Percentiles rank a stretch among this genome's conserved stretches.
Conservation (phyloP, 1,140 invertebrate genomes). For the Andrena cerasifolii region DNA sequence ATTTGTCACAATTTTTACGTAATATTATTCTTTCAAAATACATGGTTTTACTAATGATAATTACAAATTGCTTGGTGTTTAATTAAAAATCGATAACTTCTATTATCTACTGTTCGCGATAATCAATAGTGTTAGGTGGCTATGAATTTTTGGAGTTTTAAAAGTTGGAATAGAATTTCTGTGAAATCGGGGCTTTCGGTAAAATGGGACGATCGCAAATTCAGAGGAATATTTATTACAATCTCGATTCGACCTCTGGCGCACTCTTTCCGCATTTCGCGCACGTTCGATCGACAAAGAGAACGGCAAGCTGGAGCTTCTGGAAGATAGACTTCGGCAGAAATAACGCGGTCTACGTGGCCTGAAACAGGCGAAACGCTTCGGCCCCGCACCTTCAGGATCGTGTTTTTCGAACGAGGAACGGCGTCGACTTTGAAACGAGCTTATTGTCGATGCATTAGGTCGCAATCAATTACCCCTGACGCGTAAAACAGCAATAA, state of each 20-base stretch:
- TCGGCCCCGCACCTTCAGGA: background rate
- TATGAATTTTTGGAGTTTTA: background rate
- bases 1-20: background rate
- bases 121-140: too few relatives aligned
- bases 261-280: conserved; percentile 21
- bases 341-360: conserved; percentile 56
- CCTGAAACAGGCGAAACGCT: conserved; percentile 18
- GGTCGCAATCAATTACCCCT: background rate
- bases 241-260: conserved; percentile 4
- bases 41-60: too few relatives aligned
- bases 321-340: conserved; percentile 49
- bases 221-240: conserved; percentile 33
- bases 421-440: conserved; percentile 6
- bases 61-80: too few relatives aligned
- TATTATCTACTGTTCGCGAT: background rate
- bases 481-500: background rate
- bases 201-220: background rate
- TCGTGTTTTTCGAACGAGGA: background rate
- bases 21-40: background rate
- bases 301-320: conserved; percentile 36
- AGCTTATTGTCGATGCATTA: conserved; percentile 7
- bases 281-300: conserved; percentile 51
- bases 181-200: background rate
- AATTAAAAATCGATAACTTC: too few relatives aligned
- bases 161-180: background rate